Evolutionary conservation across 2,797 vertebrate species (phyloP), one percentile per base, ranked within the genome.

Genomic region (Spondyliosoma cantharus): DNA sequence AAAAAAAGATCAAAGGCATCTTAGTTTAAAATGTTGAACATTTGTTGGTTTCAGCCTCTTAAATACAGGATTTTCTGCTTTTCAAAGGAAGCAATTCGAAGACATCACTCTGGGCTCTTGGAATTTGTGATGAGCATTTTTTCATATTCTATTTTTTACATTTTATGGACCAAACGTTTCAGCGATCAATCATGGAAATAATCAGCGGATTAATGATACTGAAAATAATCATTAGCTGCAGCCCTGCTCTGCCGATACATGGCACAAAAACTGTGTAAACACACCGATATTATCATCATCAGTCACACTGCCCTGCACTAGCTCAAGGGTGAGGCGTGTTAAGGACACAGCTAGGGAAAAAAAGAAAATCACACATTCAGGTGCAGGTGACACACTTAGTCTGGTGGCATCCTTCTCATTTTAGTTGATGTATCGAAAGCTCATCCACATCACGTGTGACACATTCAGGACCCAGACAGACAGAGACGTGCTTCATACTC

Each of bases 401-500:
- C 14, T 11, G 13, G 22, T n/a, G 50, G 7, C 22, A 4, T 52
- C 56, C 63, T 15, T 49, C 58, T 12, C 14, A 32, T 68, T 71
- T 66, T 6, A 64, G 46, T 0, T 42, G 22, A 7, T 1, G 61
- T 42, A 12, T 70, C 53, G 48, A 25, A 65, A 17, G 49, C 68
- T 52, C 32, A 29, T 16, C 48, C 71, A 50, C 43, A 49, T 76
- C 71, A 60, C 15, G 0, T 32, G 71, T 43, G 67, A 65, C 74
- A 73, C 62, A 46, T 54, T 74, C 42, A 25, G 69, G 22, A 72
- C 42, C n/a, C 16, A 50, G 27, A 48, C 53, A 68, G 71, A 24
- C 43, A 50, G 56, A 76, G 54, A 76, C 7, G 14, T 48, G 78
- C 63, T 64, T 79, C 74, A 72, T 24, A 43, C 49, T 79, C 29